A percentile compares a stretch with the other conserved stretches of the same genome.
Conservation (phyloP, 1,140 invertebrate species). For the Periplaneta americana region DNA sequence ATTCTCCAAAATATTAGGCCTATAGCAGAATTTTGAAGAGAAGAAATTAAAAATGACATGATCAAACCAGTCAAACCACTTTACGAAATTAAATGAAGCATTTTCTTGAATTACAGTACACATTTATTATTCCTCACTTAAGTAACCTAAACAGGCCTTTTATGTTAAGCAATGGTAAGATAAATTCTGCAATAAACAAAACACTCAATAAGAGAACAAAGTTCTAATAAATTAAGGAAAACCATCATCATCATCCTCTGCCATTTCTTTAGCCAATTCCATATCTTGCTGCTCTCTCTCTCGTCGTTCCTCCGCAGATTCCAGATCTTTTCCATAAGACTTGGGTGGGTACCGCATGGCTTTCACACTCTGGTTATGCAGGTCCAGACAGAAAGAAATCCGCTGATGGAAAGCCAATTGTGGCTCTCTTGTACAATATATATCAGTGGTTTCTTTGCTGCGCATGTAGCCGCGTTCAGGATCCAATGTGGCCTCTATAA, state of each 20-base stretch:
- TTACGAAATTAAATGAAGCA: too few relatives aligned
- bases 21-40: too few relatives aligned
- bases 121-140: too few relatives aligned
- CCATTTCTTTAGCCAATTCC: conserved; percentile 97
- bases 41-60: too few relatives aligned
- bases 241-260: conserved; percentile 96
- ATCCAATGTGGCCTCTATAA: conserved; percentile 96
- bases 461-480: conserved; percentile 95
- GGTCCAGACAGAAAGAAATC: conserved; percentile 95
- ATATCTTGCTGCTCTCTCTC: conserved; percentile 96
- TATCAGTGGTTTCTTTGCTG: conserved; percentile 93
- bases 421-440: conserved; percentile 96
- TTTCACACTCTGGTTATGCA: conserved; percentile 97
- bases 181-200: too few relatives aligned
- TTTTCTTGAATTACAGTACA: too few relatives aligned
- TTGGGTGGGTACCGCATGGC: conserved; percentile 99
- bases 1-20: too few relatives aligned
- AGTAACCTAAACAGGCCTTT: too few relatives aligned
- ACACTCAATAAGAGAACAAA: too few relatives aligned
- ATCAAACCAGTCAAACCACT: too few relatives aligned
- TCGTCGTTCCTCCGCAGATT: conserved; percentile 93
- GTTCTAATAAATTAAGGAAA: conserved; percentile 55
- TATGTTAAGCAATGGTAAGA: too few relatives aligned
- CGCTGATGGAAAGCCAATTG: conserved; percentile 96
- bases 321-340: conserved; percentile 96